Percentiles rank a stretch among this genome's conserved stretches.
Evolutionary conservation across 2,113 vertebrate genomes (phyloP).

Genomic region (Oreochromis aureus): DNA sequence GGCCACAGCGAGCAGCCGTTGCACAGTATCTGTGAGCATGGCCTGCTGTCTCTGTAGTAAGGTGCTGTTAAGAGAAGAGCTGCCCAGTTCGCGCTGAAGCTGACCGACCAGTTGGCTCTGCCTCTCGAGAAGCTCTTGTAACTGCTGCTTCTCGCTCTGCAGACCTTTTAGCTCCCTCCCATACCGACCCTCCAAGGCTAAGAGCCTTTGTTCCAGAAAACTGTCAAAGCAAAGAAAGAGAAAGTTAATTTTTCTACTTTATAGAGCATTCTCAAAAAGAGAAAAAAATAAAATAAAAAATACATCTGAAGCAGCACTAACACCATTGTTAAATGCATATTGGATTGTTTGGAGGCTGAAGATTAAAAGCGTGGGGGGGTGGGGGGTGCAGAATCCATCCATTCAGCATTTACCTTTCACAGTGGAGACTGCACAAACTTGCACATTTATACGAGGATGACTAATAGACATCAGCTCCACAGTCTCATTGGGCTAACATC

Average conservation of each 20-base stretch:
- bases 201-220: conserved; percentile 73
- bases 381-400: neutral
- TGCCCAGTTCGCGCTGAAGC: conserved; percentile 71
- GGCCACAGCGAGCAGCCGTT: conserved; percentile 68
- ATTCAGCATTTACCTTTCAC: conserved; percentile 1
- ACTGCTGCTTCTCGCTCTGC: conserved; percentile 71
- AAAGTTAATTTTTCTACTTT: neutral
- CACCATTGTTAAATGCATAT: neutral
- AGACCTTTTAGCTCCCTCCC: conserved; percentile 64
- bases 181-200: conserved; percentile 68
- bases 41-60: conserved; percentile 71
- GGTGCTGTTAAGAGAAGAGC: conserved; percentile 70
- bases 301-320: neutral
- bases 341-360: neutral
- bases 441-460: conserved; percentile 31
- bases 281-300: neutral
- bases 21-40: conserved; percentile 67
- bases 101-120: conserved; percentile 67
- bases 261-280: neutral
- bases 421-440: neutral
- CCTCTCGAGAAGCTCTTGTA: conserved; percentile 68
- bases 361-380: neutral
- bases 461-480: conserved; percentile 16
- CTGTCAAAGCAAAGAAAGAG: conserved; percentile 33
- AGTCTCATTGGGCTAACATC: conserved; percentile 34